Conservation (phyloP, 2,113 vertebrate species). For the Tonatia bakeri region DNA sequence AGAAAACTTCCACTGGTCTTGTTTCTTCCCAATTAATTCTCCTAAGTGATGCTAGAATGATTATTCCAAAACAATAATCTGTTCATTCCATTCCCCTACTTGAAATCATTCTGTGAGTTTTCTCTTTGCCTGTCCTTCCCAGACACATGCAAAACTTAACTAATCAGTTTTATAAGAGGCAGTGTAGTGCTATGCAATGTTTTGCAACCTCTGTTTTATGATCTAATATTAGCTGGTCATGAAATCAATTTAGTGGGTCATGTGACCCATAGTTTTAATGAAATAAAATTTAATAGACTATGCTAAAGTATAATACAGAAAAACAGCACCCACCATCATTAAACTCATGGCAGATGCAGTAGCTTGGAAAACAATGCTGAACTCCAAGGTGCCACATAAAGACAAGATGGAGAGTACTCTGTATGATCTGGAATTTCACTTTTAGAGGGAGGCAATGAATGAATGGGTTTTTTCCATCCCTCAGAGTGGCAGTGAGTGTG, state of each 20-base stretch:
- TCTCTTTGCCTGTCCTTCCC: background rate
- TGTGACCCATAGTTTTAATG: constrained; percentile 21
- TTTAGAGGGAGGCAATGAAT: background rate
- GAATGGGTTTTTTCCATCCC: background rate
- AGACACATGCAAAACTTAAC: background rate
- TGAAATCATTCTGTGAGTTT: background rate
- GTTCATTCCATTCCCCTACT: background rate
- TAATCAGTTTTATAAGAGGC: constrained; percentile 10
- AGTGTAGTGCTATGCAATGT: background rate
- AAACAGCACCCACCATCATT: background rate
- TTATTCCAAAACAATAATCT: background rate
- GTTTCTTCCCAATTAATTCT: background rate
- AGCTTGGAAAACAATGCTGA: background rate
- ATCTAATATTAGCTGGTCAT: constrained; percentile 27
- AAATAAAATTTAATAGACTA: constrained; percentile 31
- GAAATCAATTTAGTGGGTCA: constrained; percentile 42
- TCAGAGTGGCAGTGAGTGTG: background rate
- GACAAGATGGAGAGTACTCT: background rate
- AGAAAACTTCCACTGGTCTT: background rate
- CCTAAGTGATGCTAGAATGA: background rate
- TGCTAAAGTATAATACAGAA: background rate
- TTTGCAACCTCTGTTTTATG: constrained; percentile 43
- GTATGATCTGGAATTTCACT: background rate
- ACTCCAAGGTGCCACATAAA: background rate
- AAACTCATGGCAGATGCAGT: background rate